Base-by-base conservation (phyloP, 2,888 invertebrate genomes). In the Monochamus alternatus region DNA sequence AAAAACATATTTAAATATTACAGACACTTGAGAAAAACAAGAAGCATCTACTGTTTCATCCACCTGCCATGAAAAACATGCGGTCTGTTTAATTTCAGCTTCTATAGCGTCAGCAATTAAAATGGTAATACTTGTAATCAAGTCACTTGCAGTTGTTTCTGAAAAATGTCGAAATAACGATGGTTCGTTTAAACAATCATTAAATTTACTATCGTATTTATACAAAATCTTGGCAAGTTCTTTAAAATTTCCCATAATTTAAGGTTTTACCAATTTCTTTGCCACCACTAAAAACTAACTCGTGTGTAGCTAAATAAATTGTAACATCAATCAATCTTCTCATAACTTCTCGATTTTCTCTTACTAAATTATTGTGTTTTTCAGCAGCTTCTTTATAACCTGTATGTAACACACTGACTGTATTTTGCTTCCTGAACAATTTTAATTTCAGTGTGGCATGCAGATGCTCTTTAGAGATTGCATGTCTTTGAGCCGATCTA, bases 1-100 rank as follows among this genome's bases (percentile, higher is more conserved):
- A 14, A 58, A 58, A 10, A 82, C 81, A 81, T 83, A 86, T 63
- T 85, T 76, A 52, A 86, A 78, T 75, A 86, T 79, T 81, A 85
- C 58, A 76, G 85, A 77, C 59, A 80, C n/a, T 78, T 81, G 77
- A 38, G 80, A 58, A 80, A 66, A 62, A 81, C 83, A 71, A 80
- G 76, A 65, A 8, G 81, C 80, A 47, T 81, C 77, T 14, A 77
- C 78, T 0, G 81, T 80, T 73, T 80, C 80, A 67, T 81, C 80
- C 0, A 79, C 52, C 72, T 78, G 73, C 77, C 75, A 78, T n/a
- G 78, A 70, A 75, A 78, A 75, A 71, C 32, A 76, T 44, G 7
- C 8, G 5, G 76, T n/a, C 44, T 78, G 70, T 44, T 70, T 52
- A 62, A 79, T 72, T 70, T 78, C 78, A 7, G 14, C 4, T 22